Percentiles rank a stretch among this genome's conserved stretches.
phyloP scores from a whole-genome alignment of 92 coral and sea anemone species.

The Paramuricea clavata region DNA sequence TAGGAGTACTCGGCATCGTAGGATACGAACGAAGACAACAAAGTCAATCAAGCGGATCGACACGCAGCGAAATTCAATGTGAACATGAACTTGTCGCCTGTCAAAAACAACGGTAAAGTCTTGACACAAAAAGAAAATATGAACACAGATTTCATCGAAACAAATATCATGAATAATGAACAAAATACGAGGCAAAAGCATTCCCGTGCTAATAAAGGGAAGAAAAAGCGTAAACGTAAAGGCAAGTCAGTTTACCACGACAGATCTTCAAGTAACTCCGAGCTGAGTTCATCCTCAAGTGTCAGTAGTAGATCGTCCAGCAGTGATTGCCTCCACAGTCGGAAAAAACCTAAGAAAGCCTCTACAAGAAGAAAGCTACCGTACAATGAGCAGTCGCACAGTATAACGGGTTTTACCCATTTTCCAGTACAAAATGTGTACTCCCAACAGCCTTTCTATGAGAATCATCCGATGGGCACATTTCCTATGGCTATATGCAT shows the following conservation, averaged over 20 bases:
- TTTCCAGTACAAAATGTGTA: not conserved
- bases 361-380: constrained; percentile 8
- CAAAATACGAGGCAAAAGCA: not conserved
- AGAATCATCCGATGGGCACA: not conserved
- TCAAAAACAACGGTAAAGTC: constrained; percentile 6
- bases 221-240: not conserved
- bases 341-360: not conserved
- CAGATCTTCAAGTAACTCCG: not conserved
- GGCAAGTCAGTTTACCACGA: not conserved
- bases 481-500: constrained; percentile 23
- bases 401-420: not conserved
- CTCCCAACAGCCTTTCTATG: constrained; percentile 8
- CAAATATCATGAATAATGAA: not conserved
- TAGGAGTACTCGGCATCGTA: not conserved
- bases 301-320: not conserved
- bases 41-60: not conserved
- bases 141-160: not conserved
- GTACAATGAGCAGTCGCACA: not conserved
- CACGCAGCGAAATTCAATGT: not conserved
- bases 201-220: not conserved
- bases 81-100: not conserved
- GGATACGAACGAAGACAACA: not conserved
- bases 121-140: not conserved
- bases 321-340: not conserved
- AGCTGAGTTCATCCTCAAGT: constrained; percentile 18